Conservation (phyloP, 2,797 vertebrate species). For the Anas georgica region DNA sequence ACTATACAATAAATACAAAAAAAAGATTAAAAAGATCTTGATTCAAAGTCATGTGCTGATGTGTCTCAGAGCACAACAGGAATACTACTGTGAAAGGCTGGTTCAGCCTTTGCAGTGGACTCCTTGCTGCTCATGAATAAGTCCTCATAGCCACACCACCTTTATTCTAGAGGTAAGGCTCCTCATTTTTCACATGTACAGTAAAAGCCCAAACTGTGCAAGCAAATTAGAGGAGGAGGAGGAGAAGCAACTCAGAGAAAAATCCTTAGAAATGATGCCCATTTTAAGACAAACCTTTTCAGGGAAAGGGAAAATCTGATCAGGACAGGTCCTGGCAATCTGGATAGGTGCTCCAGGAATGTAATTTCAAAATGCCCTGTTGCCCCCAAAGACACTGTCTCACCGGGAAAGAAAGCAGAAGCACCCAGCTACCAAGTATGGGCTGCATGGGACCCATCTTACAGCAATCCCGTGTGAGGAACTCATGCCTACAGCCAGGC, state of each 20-base stretch:
- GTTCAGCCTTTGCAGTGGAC: background rate
- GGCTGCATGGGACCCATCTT: background rate
- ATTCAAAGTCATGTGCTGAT: background rate
- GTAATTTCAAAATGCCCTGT: background rate
- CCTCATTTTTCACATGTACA: background rate
- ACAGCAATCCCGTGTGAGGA: background rate
- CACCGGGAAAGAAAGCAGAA: background rate
- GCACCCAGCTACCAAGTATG: background rate
- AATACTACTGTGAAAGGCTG: background rate
- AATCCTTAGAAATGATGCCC: background rate
- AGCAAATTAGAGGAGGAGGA: background rate
- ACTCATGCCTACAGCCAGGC: background rate
- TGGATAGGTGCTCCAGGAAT: background rate
- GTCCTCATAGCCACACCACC: background rate
- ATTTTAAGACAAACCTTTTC: background rate
- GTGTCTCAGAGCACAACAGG: fast-evolving
- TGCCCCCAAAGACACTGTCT: background rate
- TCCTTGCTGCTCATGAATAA: background rate
- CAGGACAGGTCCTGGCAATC: background rate
- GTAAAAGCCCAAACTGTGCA: background rate
- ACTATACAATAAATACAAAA: background rate
- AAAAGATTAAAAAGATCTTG: background rate
- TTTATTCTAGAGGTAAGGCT: background rate
- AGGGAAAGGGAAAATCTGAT: background rate
- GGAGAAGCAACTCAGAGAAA: background rate